Evolutionary conservation across 2,797 vertebrate genomes (phyloP), one percentile per base, ranked within the genome.

Genomic region (Podarcis lilfordi): DNA sequence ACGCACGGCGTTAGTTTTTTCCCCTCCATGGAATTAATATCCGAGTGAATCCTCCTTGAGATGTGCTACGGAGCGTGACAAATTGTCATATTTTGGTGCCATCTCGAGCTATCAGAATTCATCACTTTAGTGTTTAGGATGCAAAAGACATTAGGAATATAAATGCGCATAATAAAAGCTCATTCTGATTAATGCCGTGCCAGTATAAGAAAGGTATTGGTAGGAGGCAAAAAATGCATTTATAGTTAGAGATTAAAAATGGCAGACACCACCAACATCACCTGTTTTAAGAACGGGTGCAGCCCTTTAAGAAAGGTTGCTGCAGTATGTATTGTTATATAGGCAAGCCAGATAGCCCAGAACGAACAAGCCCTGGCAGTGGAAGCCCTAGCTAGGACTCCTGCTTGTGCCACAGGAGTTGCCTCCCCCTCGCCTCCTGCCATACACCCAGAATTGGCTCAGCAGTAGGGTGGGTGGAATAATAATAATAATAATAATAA

Each of bases 131-230:
- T 81, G 59, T 89, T 89, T 85, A 40, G 83, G 79, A 81, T 85
- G 78, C 83, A 85, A 81, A 80, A 85, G 78, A 81, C 69, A 76
- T 89, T 81, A 89, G 81, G 78, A 85, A 89, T 85, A 81, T 85
- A 89, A 85, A 89, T 85, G 88, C 69, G 25, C 69, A 81, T 76
- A 89, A 89, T 85, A 85, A 76, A 85, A 85, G 7, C 59, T 68
- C 71, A n/a, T 45, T 85, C 59, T 85, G 83, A 85, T 76, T 89
- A 85, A 89, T 81, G 79, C 59, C 11, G 40, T 81, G 83, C 78
- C 77, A 85, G 59, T 81, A 76, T 81, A 40, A 50, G 59, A 85
- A 85, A 85, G 45, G 83, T 89, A 85, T 37, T 50, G 19, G 55
- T 75, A 75, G 78, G 17, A 81, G 40, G 66, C 72, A 37, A 76